Base-by-base conservation (phyloP, 2,888 invertebrate species). In the Fragum sueziense region DNA sequence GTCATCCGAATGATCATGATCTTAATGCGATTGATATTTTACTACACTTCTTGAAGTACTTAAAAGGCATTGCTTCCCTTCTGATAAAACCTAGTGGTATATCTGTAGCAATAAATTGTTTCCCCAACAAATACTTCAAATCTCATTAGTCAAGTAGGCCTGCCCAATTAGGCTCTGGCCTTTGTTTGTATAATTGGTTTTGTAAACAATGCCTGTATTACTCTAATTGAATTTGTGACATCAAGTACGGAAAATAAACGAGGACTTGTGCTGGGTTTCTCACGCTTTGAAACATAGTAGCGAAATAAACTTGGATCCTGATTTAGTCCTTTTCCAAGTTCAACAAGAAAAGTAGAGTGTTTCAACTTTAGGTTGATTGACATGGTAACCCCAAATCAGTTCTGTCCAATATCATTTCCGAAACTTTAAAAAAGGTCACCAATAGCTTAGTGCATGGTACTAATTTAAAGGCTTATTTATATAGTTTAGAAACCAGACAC, bases 161-260 rank as follows among this genome's bases (percentile, higher is more conserved):
- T 61, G 33, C 33, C 61, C 61, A 61, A 61, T 61, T 61, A 61
- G 20, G 29, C 61, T 29, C 7, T 33, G 33, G 61, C 27, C 27
- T 61, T 25, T 61, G 61, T 61, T 61, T 61, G 61, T 4, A 61
- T 61, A 61, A 61, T 61, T 61, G 61, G 33, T 33, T n/a, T 33
- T 61, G 61, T 61, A 61, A 61, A 61, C 61, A 61, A 61, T 25
- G 61, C 57, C 27, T 25, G 57, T 57, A 57, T 25, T 57, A 25
- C 47, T 57, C 27, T 25, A 29, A 57, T 57, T 57, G 57, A 57
- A 22, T 57, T 57, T 25, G 57, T 47, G 47, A 47, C 47, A 47
- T 47, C 47, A 47, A 47, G 47, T 47, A 47, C n/a, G 17, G 47
- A 47, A 47, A 47, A 47, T n/a, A 47, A 47, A 47, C 47, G 47